Evolutionary conservation across 2,888 invertebrate species (phyloP).

Genomic region (Lasioglossum pauxillum): DNA sequence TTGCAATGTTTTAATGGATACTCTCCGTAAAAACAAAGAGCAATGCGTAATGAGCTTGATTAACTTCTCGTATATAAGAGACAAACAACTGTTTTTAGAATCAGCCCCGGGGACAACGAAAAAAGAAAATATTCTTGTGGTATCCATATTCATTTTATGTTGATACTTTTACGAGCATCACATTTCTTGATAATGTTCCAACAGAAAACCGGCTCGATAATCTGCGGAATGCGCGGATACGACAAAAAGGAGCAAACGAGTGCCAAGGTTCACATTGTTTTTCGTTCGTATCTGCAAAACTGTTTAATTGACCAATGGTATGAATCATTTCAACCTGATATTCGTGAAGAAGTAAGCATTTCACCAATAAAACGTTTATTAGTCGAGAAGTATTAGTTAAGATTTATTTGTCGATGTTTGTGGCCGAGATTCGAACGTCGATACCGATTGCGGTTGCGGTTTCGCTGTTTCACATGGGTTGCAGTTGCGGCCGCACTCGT

Average conservation of each 20-base stretch:
- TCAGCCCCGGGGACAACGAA: fast-evolving
- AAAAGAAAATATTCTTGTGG: background rate
- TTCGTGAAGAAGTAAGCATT: too few species aligned
- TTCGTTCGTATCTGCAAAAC: too few species aligned
- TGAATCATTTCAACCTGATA: too few species aligned
- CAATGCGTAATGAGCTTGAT: background rate
- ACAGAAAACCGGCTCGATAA: background rate
- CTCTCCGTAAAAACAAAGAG: background rate
- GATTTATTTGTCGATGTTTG: background rate
- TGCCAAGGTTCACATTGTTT: background rate
- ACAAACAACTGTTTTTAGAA: background rate
- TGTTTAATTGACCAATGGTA: too few species aligned
- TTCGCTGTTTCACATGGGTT: background rate
- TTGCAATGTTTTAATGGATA: background rate
- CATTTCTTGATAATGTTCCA: background rate
- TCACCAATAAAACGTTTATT: too few species aligned
- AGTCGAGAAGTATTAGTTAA: too few species aligned
- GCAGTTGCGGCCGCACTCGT: background rate
- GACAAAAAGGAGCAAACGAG: background rate
- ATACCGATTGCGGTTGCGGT: background rate
- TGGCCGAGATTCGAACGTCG: background rate
- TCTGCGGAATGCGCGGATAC: background rate
- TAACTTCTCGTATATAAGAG: background rate
- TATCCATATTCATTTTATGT: background rate
- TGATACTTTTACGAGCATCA: too few species aligned